Conservation (phyloP, 2,888 invertebrate genomes). For the Liposcelis brunnea region DNA sequence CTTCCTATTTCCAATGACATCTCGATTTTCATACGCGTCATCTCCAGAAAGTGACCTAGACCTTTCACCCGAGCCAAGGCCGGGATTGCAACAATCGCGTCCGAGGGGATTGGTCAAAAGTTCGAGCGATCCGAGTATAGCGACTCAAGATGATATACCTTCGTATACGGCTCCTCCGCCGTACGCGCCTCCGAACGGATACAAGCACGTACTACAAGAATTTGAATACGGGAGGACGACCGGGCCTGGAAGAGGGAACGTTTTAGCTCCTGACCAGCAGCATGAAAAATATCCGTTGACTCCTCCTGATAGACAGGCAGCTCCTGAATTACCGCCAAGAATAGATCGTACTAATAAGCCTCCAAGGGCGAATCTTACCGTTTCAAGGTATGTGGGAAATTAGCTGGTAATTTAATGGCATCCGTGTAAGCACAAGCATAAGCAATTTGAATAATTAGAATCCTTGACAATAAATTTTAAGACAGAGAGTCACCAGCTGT, state of each 20-base stretch:
- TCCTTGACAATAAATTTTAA: too few relatives aligned
- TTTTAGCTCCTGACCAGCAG: conserved; percentile 5
- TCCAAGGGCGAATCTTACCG: conserved; percentile 23
- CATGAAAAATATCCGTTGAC: conserved; percentile 3
- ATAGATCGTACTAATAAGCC: conserved; percentile 66
- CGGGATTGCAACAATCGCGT: conserved; percentile 15
- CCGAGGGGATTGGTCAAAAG: conserved; percentile 42
- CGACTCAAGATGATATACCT: conserved; percentile 70
- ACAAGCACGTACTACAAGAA: conserved; percentile 18
- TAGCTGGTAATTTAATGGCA: too few relatives aligned
- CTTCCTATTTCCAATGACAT: conserved; percentile 97
- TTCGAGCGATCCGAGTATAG: conserved; percentile 88
- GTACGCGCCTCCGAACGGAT: conserved; percentile 40
- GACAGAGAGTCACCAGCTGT: too few relatives aligned
- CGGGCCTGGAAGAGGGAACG: background rate
- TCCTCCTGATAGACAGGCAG: conserved; percentile 22
- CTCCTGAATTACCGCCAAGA: conserved; percentile 72
- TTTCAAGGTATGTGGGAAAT: background rate
- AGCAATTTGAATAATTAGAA: too few relatives aligned
- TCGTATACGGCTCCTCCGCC: conserved; percentile 53
- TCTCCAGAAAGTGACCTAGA: conserved; percentile 93
- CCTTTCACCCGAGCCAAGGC: conserved; percentile 51
- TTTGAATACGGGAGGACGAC: background rate
- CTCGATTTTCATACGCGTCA: conserved; percentile 86
- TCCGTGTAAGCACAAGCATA: too few relatives aligned